Evolutionary conservation across 2,888 invertebrate species (phyloP), one percentile per base, ranked within the genome.

Genomic region (Synergus japonicus): DNA sequence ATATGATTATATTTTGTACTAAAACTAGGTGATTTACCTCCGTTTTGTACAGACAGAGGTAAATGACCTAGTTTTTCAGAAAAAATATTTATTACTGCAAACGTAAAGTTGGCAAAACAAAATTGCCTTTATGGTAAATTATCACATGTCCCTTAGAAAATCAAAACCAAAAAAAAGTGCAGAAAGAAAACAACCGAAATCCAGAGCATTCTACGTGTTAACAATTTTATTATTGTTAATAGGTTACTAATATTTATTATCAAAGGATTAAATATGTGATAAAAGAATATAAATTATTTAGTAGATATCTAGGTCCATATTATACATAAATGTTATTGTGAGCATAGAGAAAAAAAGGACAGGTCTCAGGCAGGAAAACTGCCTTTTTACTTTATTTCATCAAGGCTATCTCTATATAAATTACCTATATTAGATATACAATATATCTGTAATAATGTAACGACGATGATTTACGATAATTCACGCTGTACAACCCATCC

Each of bases 261-360:
- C 86, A 87, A 86, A 88, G 84, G 84, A 89, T 87, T 87, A 86
- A 88, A 88, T 88, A 89, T 90, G 89, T 89, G 89, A 90, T 90
- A 89, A 87, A 82, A 81, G 80, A 80, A 85, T 79, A 85, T 84
- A 85, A 88, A 85, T 88, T 86, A 90, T 90, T 88, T 90, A 87
- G 89, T 90, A 90, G 89, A 87, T 83, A 83, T 80, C 77, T 81
- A 83, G 81, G 81, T 78, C 78, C 81, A 83, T 85, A 84, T 85
- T 86, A 84, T 77, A 77, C 84, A 76, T 83, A 79, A 85, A 85
- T 87, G 84, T 87, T 86, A 84, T 73, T 54, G 29, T 79, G 83
- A 82, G 81, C 83, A 83, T 85, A 84, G 82, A 82, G 49, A 79
- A 82, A 69, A 76, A 76, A 64, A 80, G 66, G 60, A 76, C 66